Percentiles rank a stretch among this genome's conserved stretches.
These are phyloP conservation scores for Pectinophora gossypiella DNA, from an alignment of 1,140 invertebrate species.

Conservation along the genomic window DNA sequence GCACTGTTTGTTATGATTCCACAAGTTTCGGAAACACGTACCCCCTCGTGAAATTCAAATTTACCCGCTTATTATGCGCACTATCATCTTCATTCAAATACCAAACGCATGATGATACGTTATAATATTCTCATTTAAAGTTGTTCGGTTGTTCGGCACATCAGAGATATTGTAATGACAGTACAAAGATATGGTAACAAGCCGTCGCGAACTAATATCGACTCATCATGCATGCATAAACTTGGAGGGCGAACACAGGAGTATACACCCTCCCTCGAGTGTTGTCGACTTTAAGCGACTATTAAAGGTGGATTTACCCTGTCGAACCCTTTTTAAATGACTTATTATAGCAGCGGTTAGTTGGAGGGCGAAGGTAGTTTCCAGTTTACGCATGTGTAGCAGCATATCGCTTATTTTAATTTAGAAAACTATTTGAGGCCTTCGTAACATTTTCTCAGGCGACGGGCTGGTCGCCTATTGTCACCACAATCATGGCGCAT, in stretches of 20 bases:
- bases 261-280: not conserved
- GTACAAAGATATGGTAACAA: constrained; percentile 39
- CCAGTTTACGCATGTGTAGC: too few species aligned
- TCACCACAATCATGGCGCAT: too few species aligned
- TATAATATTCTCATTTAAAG: not conserved
- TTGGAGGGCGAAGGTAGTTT: too few species aligned
- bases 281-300: not conserved
- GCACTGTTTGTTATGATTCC: not conserved
- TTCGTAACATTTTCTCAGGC: too few species aligned
- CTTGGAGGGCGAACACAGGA: constrained; percentile 10
- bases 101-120: not conserved
- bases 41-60: not conserved
- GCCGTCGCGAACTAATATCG: constrained; percentile 42
- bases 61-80: not conserved
- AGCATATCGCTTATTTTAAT: too few species aligned
- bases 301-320: not conserved
- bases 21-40: not conserved
- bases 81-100: not conserved
- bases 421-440: too few species aligned
- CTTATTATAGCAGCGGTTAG: not conserved
- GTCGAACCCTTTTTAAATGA: not conserved
- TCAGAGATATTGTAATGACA: constrained; percentile 52
- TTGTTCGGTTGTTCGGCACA: constrained; percentile 33
- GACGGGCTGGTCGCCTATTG: too few species aligned
- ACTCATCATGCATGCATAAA: constrained; percentile 57